These are phyloP conservation scores for Sclerurus mexicanus DNA, from an alignment of 2,113 vertebrate genomes.

Conservation along the genomic window DNA sequence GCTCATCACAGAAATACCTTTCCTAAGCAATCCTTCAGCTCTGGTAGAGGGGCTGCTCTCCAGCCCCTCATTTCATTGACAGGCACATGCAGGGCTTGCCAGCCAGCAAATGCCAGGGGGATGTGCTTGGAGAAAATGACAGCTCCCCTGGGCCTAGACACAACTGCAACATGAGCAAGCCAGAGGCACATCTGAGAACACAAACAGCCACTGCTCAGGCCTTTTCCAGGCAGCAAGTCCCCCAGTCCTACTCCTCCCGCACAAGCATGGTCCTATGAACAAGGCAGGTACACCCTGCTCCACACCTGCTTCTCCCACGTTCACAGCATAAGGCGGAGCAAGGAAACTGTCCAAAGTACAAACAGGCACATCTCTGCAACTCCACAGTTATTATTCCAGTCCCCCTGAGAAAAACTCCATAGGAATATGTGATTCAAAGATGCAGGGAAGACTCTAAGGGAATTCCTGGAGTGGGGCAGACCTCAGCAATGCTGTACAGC, in stretches of 20 bases:
- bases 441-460: not conserved
- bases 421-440: not conserved
- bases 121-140: not conserved
- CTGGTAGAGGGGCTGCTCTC: not conserved
- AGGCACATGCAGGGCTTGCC: not conserved
- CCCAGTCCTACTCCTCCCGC: not conserved
- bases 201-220: not conserved
- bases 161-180: not conserved
- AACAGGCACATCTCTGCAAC: not conserved
- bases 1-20: not conserved
- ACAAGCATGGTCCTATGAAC: not conserved
- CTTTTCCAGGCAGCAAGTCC: not conserved
- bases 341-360: not conserved
- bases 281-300: not conserved
- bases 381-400: not conserved
- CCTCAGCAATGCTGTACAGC: not conserved
- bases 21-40: not conserved
- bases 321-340: not conserved
- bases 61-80: not conserved
- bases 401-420: not conserved
- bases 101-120: not conserved
- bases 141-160: not conserved
- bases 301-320: rapidly evolving
- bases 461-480: not conserved
- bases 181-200: not conserved